phyloP scores from a whole-genome alignment of 2,888 invertebrate species.

The Ganaspis brasiliensis region DNA sequence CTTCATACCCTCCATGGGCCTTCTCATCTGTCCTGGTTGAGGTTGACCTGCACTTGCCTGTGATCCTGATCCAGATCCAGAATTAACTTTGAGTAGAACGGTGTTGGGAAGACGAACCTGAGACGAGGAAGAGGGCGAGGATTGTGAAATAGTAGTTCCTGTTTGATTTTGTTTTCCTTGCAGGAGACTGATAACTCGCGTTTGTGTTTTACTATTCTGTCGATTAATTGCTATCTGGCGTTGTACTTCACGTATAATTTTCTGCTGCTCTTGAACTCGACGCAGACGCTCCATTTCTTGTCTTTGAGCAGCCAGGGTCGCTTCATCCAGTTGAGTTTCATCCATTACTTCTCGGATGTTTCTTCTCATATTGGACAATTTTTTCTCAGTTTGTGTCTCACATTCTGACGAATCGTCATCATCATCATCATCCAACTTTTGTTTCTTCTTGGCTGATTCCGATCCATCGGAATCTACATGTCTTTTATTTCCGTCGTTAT shows the following conservation, averaged over 20 bases:
- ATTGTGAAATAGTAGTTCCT: slow-evolving; percentile 75
- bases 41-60: slow-evolving; percentile 63
- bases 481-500: slow-evolving; percentile 77
- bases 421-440: slow-evolving; percentile 77
- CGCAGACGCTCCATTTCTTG: slow-evolving; percentile 95
- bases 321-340: slow-evolving; percentile 95
- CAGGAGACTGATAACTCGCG: slow-evolving; percentile 86
- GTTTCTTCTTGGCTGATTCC: slow-evolving; percentile 75
- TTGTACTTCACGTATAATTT: slow-evolving; percentile 91
- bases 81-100: slow-evolving; percentile 77
- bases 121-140: slow-evolving; percentile 66
- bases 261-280: slow-evolving; percentile 92
- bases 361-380: slow-evolving; percentile 86
- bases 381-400: slow-evolving; percentile 76
- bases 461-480: slow-evolving; percentile 72
- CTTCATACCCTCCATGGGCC: slow-evolving; percentile 73
- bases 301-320: slow-evolving; percentile 94
- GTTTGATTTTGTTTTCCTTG: slow-evolving; percentile 84
- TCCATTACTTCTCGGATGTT: slow-evolving; percentile 97
- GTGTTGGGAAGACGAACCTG: slow-evolving; percentile 77
- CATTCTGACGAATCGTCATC: slow-evolving; percentile 78
- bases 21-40: slow-evolving; percentile 68
- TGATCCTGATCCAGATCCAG: slow-evolving; percentile 61
- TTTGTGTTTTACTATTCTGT: slow-evolving; percentile 86
- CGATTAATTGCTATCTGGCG: slow-evolving; percentile 89